Evolutionary conservation across 1,140 invertebrate species (phyloP).

Genomic region (Nephotettix cincticeps): DNA sequence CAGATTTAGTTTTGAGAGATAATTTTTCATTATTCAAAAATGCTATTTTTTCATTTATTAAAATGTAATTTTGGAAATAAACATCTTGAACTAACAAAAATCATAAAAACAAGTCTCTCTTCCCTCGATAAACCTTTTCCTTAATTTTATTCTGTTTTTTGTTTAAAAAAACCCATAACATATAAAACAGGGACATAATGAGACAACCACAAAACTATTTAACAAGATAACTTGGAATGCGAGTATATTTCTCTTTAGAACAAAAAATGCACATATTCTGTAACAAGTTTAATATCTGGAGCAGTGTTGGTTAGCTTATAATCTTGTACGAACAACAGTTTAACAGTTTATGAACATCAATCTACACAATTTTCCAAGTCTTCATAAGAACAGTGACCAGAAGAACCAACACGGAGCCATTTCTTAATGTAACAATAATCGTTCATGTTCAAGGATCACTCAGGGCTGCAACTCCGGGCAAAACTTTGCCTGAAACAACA

Average conservation of each 20-base stretch:
- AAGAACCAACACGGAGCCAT: not conserved
- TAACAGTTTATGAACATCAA: not conserved
- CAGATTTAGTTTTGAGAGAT: no score
- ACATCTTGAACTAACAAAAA: no score
- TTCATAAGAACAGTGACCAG: not conserved
- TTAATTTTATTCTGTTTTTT: no score
- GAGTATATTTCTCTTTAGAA: conserved; percentile 7
- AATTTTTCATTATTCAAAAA: no score
- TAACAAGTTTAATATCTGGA: conserved; percentile 2
- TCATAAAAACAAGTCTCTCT: no score
- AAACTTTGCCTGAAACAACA: conserved; percentile 56
- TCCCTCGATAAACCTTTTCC: no score
- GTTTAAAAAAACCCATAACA: no score
- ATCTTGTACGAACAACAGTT: not conserved
- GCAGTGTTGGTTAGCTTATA: not conserved
- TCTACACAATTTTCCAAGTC: not conserved
- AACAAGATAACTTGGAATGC: conserved; percentile 1
- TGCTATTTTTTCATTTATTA: no score
- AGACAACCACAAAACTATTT: no score
- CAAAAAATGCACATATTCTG: not conserved
- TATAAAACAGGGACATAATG: no score
- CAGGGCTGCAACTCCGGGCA: conserved; percentile 91
- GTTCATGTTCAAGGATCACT: conserved; percentile 56
- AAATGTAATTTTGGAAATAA: no score
- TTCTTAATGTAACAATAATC: not conserved